phyloP scores from a whole-genome alignment of 1,140 invertebrate species.

The Drosophila virilis region DNA sequence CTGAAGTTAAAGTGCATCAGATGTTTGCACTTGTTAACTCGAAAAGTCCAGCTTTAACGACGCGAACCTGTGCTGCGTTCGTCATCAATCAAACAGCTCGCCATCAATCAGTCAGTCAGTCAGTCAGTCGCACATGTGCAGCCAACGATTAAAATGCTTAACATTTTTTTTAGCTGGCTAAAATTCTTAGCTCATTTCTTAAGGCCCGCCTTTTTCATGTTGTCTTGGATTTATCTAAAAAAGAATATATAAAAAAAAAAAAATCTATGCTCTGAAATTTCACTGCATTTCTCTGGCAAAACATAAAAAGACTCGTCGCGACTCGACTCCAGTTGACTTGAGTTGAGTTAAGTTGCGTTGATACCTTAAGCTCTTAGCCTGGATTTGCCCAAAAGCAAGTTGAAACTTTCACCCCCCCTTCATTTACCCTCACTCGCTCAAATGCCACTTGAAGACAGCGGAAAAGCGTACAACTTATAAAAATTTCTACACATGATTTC shows the following conservation, averaged over 20 bases:
- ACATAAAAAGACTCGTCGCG: constrained; percentile 16
- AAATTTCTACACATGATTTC: constrained; percentile 62
- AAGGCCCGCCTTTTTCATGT: not conserved
- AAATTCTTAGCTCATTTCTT: not conserved
- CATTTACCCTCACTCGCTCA: not conserved
- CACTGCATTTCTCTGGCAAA: not conserved
- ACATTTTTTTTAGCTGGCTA: not conserved
- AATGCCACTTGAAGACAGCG: constrained; percentile 13
- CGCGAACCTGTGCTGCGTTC: too few relatives aligned
- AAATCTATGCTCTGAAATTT: not conserved
- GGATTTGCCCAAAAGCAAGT: constrained; percentile 50
- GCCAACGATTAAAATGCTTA: not conserved
- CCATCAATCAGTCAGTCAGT: too few relatives aligned
- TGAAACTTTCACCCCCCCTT: constrained; percentile 27
- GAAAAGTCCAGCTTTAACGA: too few relatives aligned
- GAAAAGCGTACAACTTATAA: constrained; percentile 53
- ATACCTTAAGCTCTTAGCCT: constrained; percentile 45
- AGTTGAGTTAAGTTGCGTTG: constrained; percentile 36
- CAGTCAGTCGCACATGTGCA: too few relatives aligned
- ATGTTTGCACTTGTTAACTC: too few relatives aligned
- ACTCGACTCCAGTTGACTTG: constrained; percentile 26
- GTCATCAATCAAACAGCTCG: too few relatives aligned
- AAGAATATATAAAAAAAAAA: not conserved
- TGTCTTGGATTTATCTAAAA: not conserved
- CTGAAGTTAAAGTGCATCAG: too few relatives aligned